These are phyloP conservation scores for Ursus arctos DNA, from an alignment of 2,113 vertebrate genomes.

Conservation along the genomic window DNA sequence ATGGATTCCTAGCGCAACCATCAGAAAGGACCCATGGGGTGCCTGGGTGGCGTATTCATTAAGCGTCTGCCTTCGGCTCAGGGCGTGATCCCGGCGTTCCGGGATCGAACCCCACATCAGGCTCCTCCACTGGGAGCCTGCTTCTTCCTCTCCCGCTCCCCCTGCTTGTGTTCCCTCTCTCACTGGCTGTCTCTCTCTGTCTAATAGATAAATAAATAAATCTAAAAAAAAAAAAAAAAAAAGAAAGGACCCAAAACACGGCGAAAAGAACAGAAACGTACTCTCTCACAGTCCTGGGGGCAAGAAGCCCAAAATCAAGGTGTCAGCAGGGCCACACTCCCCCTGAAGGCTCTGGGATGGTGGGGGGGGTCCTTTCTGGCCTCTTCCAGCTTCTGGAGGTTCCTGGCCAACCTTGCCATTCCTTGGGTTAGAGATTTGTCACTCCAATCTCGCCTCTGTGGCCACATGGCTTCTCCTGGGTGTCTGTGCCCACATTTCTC, in stretches of 20 bases:
- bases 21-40: not conserved
- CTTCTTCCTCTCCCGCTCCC: no score
- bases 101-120: no score
- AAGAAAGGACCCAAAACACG: not conserved
- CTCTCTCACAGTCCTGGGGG: not conserved
- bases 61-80: no score
- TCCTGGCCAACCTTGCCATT: accelerated
- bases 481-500: accelerated
- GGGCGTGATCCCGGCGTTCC: no score
- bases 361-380: accelerated
- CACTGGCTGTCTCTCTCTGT: no score
- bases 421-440: accelerated
- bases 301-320: not conserved
- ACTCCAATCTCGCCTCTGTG: accelerated
- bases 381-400: not conserved
- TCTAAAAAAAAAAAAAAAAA: no score
- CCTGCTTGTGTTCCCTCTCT: no score
- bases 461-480: not conserved
- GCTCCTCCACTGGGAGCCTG: no score
- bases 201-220: no score
- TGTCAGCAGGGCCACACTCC: accelerated
- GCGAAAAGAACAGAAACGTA: not conserved
- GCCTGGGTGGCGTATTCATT: no score
- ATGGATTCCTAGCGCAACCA: not conserved
- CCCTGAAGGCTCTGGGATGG: not conserved